These are phyloP conservation scores for Chrysaora quinquecirrha DNA, from an alignment of 30 jellyfish, hydroid and myxozoan genomes.

Conservation along the genomic window DNA sequence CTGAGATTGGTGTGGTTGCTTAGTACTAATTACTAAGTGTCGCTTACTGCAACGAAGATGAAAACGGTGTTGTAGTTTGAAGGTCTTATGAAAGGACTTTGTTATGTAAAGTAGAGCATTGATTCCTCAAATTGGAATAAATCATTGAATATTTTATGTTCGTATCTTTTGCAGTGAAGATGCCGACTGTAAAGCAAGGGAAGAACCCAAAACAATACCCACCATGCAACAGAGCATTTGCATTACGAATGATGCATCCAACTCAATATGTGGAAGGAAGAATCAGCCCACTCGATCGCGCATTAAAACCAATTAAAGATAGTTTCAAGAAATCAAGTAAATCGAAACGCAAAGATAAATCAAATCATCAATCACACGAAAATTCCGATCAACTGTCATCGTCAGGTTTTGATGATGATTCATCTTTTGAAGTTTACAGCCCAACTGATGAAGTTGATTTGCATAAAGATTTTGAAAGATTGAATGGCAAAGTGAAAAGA, in stretches of 20 bases:
- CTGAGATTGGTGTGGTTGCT: too few relatives aligned
- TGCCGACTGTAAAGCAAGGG: slow-evolving; percentile 70
- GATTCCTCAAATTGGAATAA: too few relatives aligned
- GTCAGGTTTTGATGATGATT: background rate
- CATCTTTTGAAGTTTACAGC: background rate
- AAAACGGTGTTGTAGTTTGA: too few relatives aligned
- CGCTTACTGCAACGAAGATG: too few relatives aligned
- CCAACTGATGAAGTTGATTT: background rate
- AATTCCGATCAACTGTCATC: slow-evolving; percentile 3
- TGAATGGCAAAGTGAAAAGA: background rate
- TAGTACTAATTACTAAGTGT: too few relatives aligned
- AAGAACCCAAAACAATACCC: slow-evolving; percentile 60
- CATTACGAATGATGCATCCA: slow-evolving; percentile 75
- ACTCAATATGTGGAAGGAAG: slow-evolving; percentile 51
- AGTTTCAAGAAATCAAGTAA: slow-evolving; percentile 36
- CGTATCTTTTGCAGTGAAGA: too few relatives aligned
- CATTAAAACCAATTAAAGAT: slow-evolving; percentile 68
- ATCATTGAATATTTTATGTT: too few relatives aligned
- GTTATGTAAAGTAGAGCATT: too few relatives aligned
- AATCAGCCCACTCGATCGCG: slow-evolving; percentile 85
- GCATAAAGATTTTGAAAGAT: background rate
- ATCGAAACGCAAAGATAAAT: slow-evolving; percentile 19
- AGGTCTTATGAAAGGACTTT: too few relatives aligned
- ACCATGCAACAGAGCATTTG: slow-evolving; percentile 76
- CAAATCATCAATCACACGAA: slow-evolving; percentile 7